Percentiles rank a stretch among this genome's conserved stretches.
Conservation (phyloP, 37 sponge, comb jelly and placozoan species). For the Spongilla lacustris region DNA sequence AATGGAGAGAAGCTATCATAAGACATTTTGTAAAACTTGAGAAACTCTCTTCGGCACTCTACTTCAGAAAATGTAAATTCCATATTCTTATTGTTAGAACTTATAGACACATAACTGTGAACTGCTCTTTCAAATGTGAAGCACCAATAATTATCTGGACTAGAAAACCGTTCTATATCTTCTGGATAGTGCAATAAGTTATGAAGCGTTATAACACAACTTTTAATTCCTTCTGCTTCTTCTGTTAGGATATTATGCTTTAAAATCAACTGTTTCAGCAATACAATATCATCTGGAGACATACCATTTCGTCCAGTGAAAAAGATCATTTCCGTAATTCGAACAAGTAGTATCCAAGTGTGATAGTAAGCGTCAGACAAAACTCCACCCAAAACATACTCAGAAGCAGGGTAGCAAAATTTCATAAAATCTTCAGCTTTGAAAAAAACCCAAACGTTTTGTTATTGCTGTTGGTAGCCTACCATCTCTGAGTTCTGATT, state of each 20-base stretch:
- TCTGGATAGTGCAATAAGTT: conserved; percentile 34
- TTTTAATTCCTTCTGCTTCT: conserved; percentile 26
- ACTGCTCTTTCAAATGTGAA: conserved; percentile 43
- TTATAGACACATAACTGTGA: conserved; percentile 15
- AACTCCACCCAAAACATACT: conserved; percentile 26
- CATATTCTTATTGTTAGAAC: conserved; percentile 38
- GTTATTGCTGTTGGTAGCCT: conserved; percentile 37
- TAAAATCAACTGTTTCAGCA: conserved; percentile 21
- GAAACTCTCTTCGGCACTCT: conserved; percentile 26
- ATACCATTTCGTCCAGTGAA: conserved; percentile 23
- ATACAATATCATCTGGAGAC: conserved; percentile 2
- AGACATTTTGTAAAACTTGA: conserved; percentile 17
- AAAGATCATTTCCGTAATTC: conserved; percentile 37
- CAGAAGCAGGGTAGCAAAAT: conserved; percentile 38
- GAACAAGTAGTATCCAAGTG: conserved; percentile 26
- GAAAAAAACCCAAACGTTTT: conserved; percentile 28
- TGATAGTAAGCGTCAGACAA: conserved; percentile 25
- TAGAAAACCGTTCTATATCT: conserved; percentile 39
- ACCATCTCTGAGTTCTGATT: conserved; percentile 49
- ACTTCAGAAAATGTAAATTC: conserved; percentile 35
- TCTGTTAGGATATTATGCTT: conserved; percentile 38
- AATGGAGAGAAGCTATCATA: background rate
- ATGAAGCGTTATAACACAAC: conserved; percentile 31
- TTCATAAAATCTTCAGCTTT: conserved; percentile 55
- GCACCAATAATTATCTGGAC: conserved; percentile 61